phyloP scores from a whole-genome alignment of 2,888 invertebrate genomes.

The Drosophila rubida region DNA sequence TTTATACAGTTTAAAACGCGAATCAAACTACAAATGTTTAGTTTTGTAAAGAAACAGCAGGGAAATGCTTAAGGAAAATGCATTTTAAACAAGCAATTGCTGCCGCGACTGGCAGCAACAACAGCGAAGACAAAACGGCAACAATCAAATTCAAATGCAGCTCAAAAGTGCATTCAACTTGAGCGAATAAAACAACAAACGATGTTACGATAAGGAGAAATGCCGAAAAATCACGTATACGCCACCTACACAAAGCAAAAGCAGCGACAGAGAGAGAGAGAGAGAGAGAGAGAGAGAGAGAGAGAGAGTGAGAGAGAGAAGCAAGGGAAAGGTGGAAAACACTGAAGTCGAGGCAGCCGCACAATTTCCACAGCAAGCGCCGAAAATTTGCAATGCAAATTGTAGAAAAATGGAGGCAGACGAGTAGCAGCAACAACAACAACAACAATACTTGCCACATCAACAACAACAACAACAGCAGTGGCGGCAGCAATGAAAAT shows the following conservation, averaged over 20 bases:
- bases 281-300: constrained; percentile 2
- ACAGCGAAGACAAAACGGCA: constrained; percentile 15
- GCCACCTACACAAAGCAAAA: constrained; percentile 41
- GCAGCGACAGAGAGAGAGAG: constrained; percentile 23
- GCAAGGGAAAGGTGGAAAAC: background rate
- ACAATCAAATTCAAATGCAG: constrained; percentile 49
- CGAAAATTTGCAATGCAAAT: constrained; percentile 81
- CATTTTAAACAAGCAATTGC: constrained; percentile 26
- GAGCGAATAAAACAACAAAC: constrained; percentile 24
- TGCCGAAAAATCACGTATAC: constrained; percentile 70
- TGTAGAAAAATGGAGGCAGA: constrained; percentile 46
- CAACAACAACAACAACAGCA: constrained; percentile 24
- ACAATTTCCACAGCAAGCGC: constrained; percentile 71
- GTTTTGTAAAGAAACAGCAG: constrained; percentile 10
- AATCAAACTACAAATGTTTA: background rate
- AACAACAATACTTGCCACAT: constrained; percentile 29
- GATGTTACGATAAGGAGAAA: constrained; percentile 58
- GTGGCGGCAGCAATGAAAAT: constrained; percentile 36
- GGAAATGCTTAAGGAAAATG: constrained; percentile 24
- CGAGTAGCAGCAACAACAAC: constrained; percentile 43
- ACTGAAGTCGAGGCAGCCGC: constrained; percentile 21
- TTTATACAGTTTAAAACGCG: constrained; percentile 5
- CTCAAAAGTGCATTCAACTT: constrained; percentile 63
- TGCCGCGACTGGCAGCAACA: constrained; percentile 8
- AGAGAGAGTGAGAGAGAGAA: background rate